These are phyloP conservation scores for Tarsius wallacei DNA, from an alignment of 2,797 vertebrate species.

Conservation along the genomic window DNA sequence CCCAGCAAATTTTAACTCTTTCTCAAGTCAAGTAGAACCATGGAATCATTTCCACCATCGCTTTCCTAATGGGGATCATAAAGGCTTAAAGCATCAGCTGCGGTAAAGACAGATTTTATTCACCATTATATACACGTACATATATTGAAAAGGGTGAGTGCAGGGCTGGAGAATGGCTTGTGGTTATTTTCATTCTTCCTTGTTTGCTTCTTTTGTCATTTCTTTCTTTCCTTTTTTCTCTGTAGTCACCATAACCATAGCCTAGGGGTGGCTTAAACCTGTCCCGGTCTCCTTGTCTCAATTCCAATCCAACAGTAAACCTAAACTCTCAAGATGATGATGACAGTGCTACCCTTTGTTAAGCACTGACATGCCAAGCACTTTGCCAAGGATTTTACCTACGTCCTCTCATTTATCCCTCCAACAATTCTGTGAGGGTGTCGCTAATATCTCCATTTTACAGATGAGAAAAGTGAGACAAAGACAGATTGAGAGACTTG, in stretches of 20 bases:
- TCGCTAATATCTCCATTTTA: not conserved
- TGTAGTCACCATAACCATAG: not conserved
- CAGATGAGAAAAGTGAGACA: not conserved
- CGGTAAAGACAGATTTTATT: not conserved
- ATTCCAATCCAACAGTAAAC: not conserved
- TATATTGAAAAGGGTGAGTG: not conserved
- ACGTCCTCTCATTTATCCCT: not conserved
- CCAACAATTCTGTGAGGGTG: not conserved
- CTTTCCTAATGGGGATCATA: not conserved
- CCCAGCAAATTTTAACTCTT: not conserved
- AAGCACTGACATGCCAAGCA: not conserved
- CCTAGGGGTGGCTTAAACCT: not conserved
- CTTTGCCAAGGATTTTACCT: not conserved
- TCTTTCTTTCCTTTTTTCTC: too few relatives aligned
- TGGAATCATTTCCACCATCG: not conserved
- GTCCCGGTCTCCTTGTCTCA: not conserved
- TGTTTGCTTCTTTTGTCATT: not conserved
- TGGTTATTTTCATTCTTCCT: not conserved
- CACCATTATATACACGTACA: not conserved
- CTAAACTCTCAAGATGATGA: not conserved
- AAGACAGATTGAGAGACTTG: not conserved
- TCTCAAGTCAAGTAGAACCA: not conserved
- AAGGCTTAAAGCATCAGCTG: not conserved
- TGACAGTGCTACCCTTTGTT: not conserved
- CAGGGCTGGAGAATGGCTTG: not conserved